phyloP scores from a whole-genome alignment of 2,797 vertebrate genomes.

The Prunella strophiata region DNA sequence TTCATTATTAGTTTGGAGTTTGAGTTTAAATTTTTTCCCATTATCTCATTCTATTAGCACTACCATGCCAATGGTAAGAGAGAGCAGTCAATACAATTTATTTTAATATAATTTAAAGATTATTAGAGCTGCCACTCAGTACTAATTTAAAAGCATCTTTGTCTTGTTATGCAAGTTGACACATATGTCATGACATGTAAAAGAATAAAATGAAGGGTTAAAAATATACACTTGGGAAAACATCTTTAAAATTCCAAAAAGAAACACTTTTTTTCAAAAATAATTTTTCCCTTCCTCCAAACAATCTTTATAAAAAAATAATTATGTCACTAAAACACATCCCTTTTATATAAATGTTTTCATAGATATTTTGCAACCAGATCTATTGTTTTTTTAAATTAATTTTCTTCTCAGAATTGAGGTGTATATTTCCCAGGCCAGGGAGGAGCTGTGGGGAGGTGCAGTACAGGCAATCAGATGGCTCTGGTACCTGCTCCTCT shows the following conservation, averaged over 20 bases:
- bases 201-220: constrained; percentile 5
- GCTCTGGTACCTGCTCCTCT: background rate
- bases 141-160: constrained; percentile 2
- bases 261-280: background rate
- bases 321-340: background rate
- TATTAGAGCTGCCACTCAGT: background rate
- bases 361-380: background rate
- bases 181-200: background rate
- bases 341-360: background rate
- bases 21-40: background rate
- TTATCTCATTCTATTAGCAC: background rate
- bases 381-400: background rate
- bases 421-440: background rate
- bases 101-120: constrained; percentile 22
- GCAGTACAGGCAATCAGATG: background rate
- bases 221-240: constrained; percentile 17
- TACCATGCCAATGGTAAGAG: background rate
- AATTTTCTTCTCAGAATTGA: constrained; percentile 2
- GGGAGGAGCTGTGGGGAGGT: background rate
- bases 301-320: background rate
- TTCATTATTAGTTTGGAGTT: background rate
- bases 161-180: background rate
- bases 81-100: background rate
- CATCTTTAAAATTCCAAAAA: background rate
- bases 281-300: background rate